Evolutionary conservation across 2,113 vertebrate genomes (phyloP).

Genomic region (Paramormyrops kingsleyae): DNA sequence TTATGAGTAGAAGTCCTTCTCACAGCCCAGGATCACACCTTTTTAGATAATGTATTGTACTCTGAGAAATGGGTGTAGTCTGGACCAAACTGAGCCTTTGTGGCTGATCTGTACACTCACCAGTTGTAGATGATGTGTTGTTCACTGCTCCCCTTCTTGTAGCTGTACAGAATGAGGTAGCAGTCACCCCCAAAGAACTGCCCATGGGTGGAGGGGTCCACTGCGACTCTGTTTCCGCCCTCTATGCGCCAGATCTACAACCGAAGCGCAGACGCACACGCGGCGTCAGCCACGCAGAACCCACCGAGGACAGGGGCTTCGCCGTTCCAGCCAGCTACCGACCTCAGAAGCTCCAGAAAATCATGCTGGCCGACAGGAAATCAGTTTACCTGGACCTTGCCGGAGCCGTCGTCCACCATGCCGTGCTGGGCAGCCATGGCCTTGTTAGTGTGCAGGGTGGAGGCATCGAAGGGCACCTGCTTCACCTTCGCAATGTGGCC

Average conservation of each 20-base stretch:
- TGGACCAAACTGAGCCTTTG: not conserved
- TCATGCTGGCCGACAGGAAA: not conserved
- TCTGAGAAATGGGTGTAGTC: not conserved
- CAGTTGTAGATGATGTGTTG: constrained; percentile 66
- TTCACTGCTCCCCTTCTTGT: constrained; percentile 33
- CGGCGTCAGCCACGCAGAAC: not conserved
- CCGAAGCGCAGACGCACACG: constrained; percentile 16
- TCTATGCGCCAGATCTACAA: constrained; percentile 65
- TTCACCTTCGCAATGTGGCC: constrained; percentile 50
- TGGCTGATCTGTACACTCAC: constrained; percentile 37
- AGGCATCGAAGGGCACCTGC: constrained; percentile 57
- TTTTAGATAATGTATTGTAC: not conserved
- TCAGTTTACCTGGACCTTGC: constrained; percentile 52
- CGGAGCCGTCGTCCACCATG: constrained; percentile 65
- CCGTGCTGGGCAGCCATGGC: constrained; percentile 63
- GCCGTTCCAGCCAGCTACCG: not conserved
- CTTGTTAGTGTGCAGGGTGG: constrained; percentile 47
- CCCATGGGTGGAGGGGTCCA: constrained; percentile 50
- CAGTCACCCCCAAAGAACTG: constrained; percentile 69
- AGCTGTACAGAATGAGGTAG: constrained; percentile 63
- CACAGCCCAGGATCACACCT: not conserved
- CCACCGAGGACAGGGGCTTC: not conserved
- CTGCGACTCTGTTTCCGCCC: constrained; percentile 35
- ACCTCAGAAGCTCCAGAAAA: not conserved
- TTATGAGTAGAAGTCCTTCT: not conserved